Base-by-base conservation (phyloP, 2,888 invertebrate species). In the Mechanitis mazaeus region DNA sequence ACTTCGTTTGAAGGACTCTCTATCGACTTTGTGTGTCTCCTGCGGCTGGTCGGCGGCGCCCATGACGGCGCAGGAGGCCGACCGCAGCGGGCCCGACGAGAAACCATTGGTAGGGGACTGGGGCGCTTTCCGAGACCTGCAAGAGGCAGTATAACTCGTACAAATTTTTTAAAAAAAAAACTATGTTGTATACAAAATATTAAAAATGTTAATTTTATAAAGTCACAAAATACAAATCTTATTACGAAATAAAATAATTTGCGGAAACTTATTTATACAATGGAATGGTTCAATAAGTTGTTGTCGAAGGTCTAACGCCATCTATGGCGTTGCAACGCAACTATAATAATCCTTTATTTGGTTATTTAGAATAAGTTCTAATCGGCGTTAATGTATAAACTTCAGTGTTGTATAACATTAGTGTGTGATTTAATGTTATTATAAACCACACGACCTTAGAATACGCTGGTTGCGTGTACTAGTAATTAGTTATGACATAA, bases 1-100 rank as follows among this genome's bases (percentile, higher is more conserved):
- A 67, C 90, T 90, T 6, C 89, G 76, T 63, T 90, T 90, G 74
- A 90, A 89, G 4, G 84, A 81, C 62, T 89, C 89, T 0, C 87
- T 71, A 69, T 88, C 89, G 56, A 42, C 67, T 66, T 35, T 73
- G 55, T 71, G 73, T 0, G 71, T 65, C 46, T 81, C 82, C 60
- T 78, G 81, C 2, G 81, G 83, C 63, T 80, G 83, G 20, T 65
- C 82, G 9, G 77, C 84, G 12, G 85, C 80, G 66, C 83, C 83
- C 53, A 87, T 88, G 28, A 88, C 81, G 12, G 87, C 86, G 68
- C 87, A 85, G 47, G 91, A 86, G 6, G 87, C 86, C 1, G 89
- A 91, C 3, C 89, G 83, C 35, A 88, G 80, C 42, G 89, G 87
- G 1, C 89, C 85, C 12, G 85, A 78, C 3, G 81, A 73, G 75